Conservation (phyloP, 30 jellyfish, hydroid and myxozoan species). For the Catostylus mosaicus region DNA sequence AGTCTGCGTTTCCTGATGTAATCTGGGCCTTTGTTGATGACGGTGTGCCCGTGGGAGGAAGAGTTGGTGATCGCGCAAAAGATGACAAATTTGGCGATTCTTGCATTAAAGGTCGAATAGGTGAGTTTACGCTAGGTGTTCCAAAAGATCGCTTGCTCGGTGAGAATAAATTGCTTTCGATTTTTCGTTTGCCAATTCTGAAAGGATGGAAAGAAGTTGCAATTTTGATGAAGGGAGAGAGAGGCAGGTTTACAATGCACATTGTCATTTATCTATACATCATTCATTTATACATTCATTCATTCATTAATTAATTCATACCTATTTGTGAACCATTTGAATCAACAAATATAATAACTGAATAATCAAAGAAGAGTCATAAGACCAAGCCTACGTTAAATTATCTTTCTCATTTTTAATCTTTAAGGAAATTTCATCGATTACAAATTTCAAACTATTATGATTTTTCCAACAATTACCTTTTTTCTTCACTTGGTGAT, state of each 20-base stretch:
- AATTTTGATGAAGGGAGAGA: too few species aligned
- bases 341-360: too few species aligned
- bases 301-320: too few species aligned
- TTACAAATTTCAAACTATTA: too few species aligned
- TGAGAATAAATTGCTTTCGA: constrained; percentile 19
- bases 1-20: not conserved
- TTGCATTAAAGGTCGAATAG: constrained; percentile 29
- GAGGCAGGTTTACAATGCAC: too few species aligned
- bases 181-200: constrained; percentile 34
- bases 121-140: constrained; percentile 27
- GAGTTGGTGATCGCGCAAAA: constrained; percentile 18
- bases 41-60: constrained; percentile 1
- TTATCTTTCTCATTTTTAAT: too few species aligned
- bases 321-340: too few species aligned
- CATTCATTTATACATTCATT: too few species aligned
- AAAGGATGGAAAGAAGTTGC: not conserved
- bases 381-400: too few species aligned
- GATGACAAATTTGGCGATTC: constrained; percentile 20
- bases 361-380: too few species aligned
- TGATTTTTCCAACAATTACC: constrained; percentile 4
- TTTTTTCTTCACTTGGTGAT: constrained; percentile 43
- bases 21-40: constrained; percentile 7
- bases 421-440: too few species aligned
- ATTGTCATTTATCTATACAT: too few species aligned
- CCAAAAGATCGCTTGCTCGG: constrained; percentile 45